phyloP scores from a whole-genome alignment of 2,888 invertebrate genomes.

The Mythimna loreyi region DNA sequence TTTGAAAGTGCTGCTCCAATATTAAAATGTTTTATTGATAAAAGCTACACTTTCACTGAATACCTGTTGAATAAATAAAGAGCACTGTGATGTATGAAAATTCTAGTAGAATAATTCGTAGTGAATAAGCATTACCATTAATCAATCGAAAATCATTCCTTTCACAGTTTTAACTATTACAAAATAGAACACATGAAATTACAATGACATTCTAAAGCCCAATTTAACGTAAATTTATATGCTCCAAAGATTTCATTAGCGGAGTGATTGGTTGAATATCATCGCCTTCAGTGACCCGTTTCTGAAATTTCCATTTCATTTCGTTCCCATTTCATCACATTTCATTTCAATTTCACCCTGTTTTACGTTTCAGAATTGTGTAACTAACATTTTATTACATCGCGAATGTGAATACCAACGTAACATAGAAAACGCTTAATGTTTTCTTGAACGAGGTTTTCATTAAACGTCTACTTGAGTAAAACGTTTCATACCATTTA shows the following conservation, averaged over 20 bases:
- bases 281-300: constrained; percentile 49
- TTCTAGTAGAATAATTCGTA: not conserved
- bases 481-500: constrained; percentile 24
- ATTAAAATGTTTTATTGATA: too few relatives aligned
- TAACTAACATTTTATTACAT: constrained; percentile 49
- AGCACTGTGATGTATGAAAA: not conserved
- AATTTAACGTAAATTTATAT: constrained; percentile 25
- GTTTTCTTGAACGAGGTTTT: constrained; percentile 33
- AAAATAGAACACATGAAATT: constrained; percentile 2
- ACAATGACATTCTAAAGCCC: constrained; percentile 14
- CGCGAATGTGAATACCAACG: constrained; percentile 38
- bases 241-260: constrained; percentile 48
- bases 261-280: constrained; percentile 44
- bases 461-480: constrained; percentile 22
- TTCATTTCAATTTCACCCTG: constrained; percentile 46
- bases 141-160: not conserved
- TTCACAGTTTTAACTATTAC: not conserved
- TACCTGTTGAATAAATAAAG: too few relatives aligned
- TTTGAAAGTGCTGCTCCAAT: too few relatives aligned
- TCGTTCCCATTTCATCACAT: constrained; percentile 40
- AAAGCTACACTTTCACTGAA: too few relatives aligned
- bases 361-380: constrained; percentile 50
- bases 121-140: not conserved
- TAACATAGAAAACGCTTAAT: constrained; percentile 39
- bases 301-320: constrained; percentile 55